These are phyloP conservation scores for Cyanoderma ruficeps DNA, from an alignment of 2,113 vertebrate species.

Conservation along the genomic window DNA sequence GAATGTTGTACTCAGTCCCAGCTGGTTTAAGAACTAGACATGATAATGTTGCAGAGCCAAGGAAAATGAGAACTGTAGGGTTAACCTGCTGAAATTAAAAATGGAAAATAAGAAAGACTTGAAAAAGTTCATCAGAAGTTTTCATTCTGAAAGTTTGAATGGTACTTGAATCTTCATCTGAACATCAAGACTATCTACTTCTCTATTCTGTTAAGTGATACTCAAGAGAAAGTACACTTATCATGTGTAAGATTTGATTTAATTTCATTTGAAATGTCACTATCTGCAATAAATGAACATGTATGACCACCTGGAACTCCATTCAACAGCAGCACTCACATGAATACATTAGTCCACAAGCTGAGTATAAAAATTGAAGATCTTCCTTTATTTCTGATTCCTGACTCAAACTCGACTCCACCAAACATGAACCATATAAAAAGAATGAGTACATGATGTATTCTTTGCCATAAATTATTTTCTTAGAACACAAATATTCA, in stretches of 20 bases:
- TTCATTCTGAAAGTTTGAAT: background rate
- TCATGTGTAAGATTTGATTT: background rate
- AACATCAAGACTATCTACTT: background rate
- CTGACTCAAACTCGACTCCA: background rate
- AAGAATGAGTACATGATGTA: background rate
- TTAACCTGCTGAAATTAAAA: background rate
- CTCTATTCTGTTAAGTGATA: background rate
- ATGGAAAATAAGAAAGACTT: background rate
- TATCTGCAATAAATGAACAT: background rate
- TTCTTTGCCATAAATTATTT: background rate
- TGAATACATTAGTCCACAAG: background rate
- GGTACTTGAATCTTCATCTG: background rate
- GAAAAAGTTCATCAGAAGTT: background rate
- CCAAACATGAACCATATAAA: background rate
- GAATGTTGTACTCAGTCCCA: background rate
- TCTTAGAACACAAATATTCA: constrained; percentile 35
- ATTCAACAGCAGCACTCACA: background rate
- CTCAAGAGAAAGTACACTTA: background rate
- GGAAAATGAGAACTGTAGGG: background rate
- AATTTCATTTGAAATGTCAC: background rate
- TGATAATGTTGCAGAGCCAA: background rate
- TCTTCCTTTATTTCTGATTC: background rate
- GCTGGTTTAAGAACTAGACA: background rate
- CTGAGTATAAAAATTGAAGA: background rate
- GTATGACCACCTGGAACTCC: background rate